phyloP scores from a whole-genome alignment of 2,113 vertebrate species.

The Hyaena hyaena region DNA sequence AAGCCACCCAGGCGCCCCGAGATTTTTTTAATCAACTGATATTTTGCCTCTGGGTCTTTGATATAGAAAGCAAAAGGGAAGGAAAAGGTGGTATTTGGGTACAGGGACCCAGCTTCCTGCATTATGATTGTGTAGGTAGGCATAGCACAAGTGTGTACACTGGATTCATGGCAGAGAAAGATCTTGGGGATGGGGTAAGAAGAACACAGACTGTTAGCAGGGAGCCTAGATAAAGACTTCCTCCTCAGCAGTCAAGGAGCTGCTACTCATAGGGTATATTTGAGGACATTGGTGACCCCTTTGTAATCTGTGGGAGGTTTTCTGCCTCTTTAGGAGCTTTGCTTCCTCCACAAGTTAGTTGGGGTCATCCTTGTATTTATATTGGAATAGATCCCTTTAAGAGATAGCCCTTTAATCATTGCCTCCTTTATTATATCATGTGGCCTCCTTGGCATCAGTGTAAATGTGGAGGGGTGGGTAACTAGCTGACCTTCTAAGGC shows the following conservation, averaged over 20 bases:
- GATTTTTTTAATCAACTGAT: neutral
- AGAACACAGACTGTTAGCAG: neutral
- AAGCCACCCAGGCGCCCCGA: no score
- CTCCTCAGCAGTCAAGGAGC: neutral
- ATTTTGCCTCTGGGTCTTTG: neutral
- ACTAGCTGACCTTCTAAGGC: neutral
- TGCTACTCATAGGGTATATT: neutral
- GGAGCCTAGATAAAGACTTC: neutral
- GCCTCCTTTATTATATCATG: neutral
- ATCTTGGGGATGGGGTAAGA: neutral
- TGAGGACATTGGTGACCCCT: neutral
- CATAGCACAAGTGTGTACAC: no score
- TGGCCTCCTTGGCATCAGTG: neutral
- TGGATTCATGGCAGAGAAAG: neutral
- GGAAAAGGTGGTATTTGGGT: neutral
- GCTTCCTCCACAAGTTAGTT: neutral
- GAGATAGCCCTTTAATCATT: neutral
- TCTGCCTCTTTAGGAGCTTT: neutral
- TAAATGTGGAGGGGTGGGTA: neutral
- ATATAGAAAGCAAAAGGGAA: neutral
- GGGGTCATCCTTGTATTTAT: neutral
- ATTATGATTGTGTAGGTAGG: neutral
- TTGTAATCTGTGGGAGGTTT: neutral
- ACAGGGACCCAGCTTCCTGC: neutral
- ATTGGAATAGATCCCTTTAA: neutral